phyloP scores from a whole-genome alignment of 2,888 invertebrate species.

The Parnassius apollo region DNA sequence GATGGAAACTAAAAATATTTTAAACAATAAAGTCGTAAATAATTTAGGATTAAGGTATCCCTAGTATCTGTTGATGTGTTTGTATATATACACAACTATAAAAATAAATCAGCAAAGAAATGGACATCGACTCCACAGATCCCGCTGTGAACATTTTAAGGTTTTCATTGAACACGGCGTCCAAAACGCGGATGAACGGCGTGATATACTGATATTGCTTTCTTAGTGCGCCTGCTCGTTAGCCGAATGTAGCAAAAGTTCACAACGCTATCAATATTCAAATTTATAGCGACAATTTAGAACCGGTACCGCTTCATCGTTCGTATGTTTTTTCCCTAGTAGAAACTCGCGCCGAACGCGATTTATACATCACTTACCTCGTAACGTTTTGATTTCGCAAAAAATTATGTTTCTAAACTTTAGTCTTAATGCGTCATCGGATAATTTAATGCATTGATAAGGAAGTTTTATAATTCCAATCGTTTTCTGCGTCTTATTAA shows the following conservation, averaged over 20 bases:
- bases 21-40: too few species aligned
- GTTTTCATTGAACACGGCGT: slow-evolving; percentile 59
- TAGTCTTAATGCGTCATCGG: slow-evolving; percentile 42
- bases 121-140: slow-evolving; percentile 55
- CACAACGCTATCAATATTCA: slow-evolving; percentile 61
- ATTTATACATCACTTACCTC: slow-evolving; percentile 39
- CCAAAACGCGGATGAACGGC: slow-evolving; percentile 63
- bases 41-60: too few species aligned
- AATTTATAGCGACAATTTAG: slow-evolving; percentile 62
- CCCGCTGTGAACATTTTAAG: slow-evolving; percentile 50
- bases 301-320: slow-evolving; percentile 43
- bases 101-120: slow-evolving; percentile 14
- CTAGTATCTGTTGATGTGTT: too few species aligned
- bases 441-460: slow-evolving; percentile 25
- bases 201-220: slow-evolving; percentile 76
- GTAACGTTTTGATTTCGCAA: slow-evolving; percentile 32
- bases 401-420: slow-evolving; percentile 38
- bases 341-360: slow-evolving; percentile 33
- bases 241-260: slow-evolving; percentile 61
- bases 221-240: slow-evolving; percentile 67
- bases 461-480: slow-evolving; percentile 14
- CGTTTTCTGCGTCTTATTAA: slow-evolving; percentile 7
- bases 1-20: too few species aligned
- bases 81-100: slow-evolving; percentile 14
- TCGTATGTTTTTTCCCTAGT: slow-evolving; percentile 30